Evolutionary conservation across 2,888 invertebrate genomes (phyloP), one percentile per base, ranked within the genome.

Genomic region (Xestia ashworthii): DNA sequence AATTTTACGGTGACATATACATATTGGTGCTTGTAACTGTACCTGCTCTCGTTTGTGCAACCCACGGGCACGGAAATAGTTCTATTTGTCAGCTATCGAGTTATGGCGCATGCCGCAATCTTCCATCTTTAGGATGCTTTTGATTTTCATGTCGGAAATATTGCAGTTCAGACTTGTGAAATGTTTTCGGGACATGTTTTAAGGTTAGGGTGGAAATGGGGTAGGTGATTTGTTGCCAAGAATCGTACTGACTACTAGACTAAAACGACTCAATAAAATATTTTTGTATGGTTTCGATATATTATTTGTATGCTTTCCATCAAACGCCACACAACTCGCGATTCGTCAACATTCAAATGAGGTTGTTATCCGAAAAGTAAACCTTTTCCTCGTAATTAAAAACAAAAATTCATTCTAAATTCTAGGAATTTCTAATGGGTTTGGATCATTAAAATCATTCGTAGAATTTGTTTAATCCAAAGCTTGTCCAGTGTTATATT

Each of bases 61-160:
- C 66, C 74, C 64, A 41, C 11, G 55, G 67, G 50, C 67, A 71
- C 55, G 60, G 77, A 79, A 86, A 81, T 84, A 75, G 79, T 84
- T 75, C 50, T 74, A 87, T 84, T 84, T 86, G 76, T 87, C 87
- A 84, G 69, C 67, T 87, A 87, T 84, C 84, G 75, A 84, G 81
- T 81, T 81, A 73, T 78, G 67, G 76, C 44, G 68, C 78, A 65
- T 44, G 70, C 68, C 68, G 66, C 76, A 73, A 78, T 81, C 65
- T 78, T 81, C 70, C 72, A 65, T 71, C 68, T 79, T 66, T 66
- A 48, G 46, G 77, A 79, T 64, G 58, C 38, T 73, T 64, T 71
- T 73, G 76, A 73, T 75, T 83, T 75, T 83, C 75, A 74, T 77
- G 53, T 48, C 68, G 73, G 73, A 84, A 84, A 84, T 82, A 72